phyloP scores from a whole-genome alignment of 2,888 invertebrate species.

The Sarcophaga carnaria region DNA sequence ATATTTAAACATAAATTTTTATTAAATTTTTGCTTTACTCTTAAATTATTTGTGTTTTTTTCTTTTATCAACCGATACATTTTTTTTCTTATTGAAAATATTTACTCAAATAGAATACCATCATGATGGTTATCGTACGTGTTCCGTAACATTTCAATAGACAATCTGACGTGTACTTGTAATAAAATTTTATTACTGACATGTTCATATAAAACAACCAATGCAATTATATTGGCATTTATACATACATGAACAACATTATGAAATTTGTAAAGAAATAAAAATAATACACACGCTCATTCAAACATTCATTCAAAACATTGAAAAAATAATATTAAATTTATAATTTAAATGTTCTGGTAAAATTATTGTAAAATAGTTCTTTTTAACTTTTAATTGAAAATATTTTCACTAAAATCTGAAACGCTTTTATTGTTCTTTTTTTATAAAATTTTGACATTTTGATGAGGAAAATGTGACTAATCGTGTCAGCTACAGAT shows the following conservation, averaged over 20 bases:
- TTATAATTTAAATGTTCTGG: no score
- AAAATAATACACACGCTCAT: neutral
- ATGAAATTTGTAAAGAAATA: slow-evolving; percentile 28
- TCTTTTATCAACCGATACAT: no score
- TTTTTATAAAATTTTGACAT: no score
- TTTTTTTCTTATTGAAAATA: slow-evolving; percentile 40
- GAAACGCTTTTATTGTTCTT: no score
- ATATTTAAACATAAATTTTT: neutral
- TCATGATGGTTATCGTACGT: slow-evolving; percentile 31
- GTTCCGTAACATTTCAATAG: slow-evolving; percentile 41
- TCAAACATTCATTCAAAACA: no score
- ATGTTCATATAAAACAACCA: slow-evolving; percentile 59
- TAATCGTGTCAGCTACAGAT: no score
- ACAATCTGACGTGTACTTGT: slow-evolving; percentile 40
- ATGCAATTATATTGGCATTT: slow-evolving; percentile 57
- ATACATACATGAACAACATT: slow-evolving; percentile 43
- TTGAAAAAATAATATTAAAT: no score
- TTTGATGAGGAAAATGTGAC: no score
- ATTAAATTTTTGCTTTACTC: neutral
- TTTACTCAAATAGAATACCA: slow-evolving; percentile 53
- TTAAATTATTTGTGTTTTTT: neutral
- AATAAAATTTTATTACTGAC: slow-evolving; percentile 65
- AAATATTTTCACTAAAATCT: no score
- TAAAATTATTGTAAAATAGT: no score
- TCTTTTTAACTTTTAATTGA: no score